Evolutionary conservation across 2,888 invertebrate species (phyloP), one percentile per base, ranked within the genome.

Genomic region (Congeria kusceri): DNA sequence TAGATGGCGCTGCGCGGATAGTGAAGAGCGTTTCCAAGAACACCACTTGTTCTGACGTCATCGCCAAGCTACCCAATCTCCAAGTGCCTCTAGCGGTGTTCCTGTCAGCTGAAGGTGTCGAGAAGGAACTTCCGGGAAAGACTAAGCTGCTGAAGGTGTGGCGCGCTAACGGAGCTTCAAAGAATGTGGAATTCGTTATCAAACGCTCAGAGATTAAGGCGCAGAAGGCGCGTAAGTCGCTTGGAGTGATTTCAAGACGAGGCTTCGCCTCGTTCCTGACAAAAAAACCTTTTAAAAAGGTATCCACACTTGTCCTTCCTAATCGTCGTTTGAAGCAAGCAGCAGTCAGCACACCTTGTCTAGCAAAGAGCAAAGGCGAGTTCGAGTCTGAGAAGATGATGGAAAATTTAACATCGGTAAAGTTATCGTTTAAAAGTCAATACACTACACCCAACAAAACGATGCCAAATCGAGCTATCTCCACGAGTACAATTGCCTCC

Each of bases 41-140:
- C 58, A 81, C 81, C 70, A 81, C 81, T 53, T 81, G 81, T 49
- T 7, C 49, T 74, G 81, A 81, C 71, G 77, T 81, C 74, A 81
- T 81, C 64, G 56, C 58, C 39, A 81, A 77, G 64, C 67, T 81
- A n/a, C 77, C 77, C 3, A 80, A 73, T 25, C 49, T 67, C 3
- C 63, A 64, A 18, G n/a, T 49, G 25, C 77, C 67, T 1, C 46
- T 74, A 27, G 77, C 81, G 1, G 71, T 81, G 13, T 81, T 71
- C 32, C 57, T 65, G 46, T 69, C 65, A 7, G 69, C 73, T 18
- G 63, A 71, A 56, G 80, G 83, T 13, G 58, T 53, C 3, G 63
- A 78, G 49, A 75, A 80, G 46, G 69, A 79, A 58, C 70, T 79
- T 29, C 20, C 73, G 15, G 76, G 68, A 5, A 78, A 71, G 56